Base-by-base conservation (phyloP, 2,797 vertebrate genomes). In the Gorsachius magnificus region DNA sequence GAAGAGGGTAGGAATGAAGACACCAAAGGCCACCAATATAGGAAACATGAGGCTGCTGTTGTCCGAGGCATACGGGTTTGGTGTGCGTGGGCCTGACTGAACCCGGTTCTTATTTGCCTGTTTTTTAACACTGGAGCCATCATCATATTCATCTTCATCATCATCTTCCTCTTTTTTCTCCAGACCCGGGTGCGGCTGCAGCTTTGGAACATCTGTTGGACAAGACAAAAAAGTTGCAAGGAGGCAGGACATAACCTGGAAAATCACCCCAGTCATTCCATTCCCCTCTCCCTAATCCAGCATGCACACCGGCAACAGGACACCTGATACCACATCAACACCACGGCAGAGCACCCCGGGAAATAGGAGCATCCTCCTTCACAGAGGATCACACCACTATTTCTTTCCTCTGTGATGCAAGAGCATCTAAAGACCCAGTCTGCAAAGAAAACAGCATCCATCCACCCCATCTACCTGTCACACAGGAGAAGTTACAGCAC, bases 31-130 rank as follows among this genome's bases (percentile, higher is more conserved):
- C 98, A 99, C 99, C 50, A 99, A 97, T 96, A 99, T 99, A 94
- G 99, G 99, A 93, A 99, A 99, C 99, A 99, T 99, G 96, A 99
- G 98, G 99, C 99, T 99, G 99, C 99, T 99, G 98, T 99, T 99
- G 99, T 99, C 99, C 7, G 99, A 99, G 75, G 99, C 99, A 56
- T 99, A 99, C 8, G 99, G 99, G 97, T 99, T 99, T 69, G 99
- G 99, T 65, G 99, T 99, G 96, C 99, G 98, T 41, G 99, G 99
- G 57, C 99, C 99, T 3, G 99, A 99, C 96, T 99, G 99, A 97
- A 99, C 99, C 88, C 98, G 98, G 97, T 98, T 98, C 98, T 99
- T 99, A 92, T 98, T 98, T 93, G 98, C 96, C 65, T 98, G 85
- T n/a, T 98, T 98, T 93, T 98, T 95, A 87, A 98, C 98, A 96